Conservation (phyloP, 2,797 vertebrate genomes). For the Thamnophis elegans region DNA sequence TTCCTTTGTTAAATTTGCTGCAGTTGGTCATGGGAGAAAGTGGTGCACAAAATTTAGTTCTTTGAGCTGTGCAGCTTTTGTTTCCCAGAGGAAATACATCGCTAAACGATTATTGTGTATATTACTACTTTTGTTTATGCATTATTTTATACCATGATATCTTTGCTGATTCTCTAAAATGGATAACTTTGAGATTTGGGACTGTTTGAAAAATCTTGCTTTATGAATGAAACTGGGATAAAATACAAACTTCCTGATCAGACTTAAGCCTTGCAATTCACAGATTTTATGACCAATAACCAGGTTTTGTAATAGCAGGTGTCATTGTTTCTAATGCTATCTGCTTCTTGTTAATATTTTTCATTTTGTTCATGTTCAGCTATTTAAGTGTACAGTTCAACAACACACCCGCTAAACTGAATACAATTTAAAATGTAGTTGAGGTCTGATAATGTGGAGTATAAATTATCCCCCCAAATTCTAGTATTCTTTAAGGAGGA, state of each 20-base stretch:
- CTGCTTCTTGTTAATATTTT: background rate
- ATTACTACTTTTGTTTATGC: background rate
- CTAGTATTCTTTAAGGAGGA: background rate
- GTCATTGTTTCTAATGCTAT: background rate
- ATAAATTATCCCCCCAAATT: background rate
- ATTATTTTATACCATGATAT: background rate
- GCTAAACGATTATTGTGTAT: background rate
- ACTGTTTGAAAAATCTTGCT: background rate
- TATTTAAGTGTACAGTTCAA: background rate
- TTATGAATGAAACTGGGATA: background rate
- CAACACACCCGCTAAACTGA: background rate
- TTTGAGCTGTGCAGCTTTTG: background rate
- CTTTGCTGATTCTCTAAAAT: background rate
- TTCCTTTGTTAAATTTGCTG: background rate
- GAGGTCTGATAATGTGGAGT: background rate
- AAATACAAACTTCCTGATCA: background rate
- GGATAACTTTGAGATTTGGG: background rate
- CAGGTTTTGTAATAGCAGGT: background rate
- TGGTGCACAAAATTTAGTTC: background rate
- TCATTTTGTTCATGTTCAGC: background rate
- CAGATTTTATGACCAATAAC: background rate
- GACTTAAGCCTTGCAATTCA: background rate
- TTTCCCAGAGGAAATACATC: background rate
- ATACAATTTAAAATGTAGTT: background rate
- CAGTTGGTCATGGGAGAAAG: background rate